A percentile compares a stretch with the other conserved stretches of the same genome.
phyloP scores from a whole-genome alignment of 2,888 invertebrate genomes.

The Amiota minor region DNA sequence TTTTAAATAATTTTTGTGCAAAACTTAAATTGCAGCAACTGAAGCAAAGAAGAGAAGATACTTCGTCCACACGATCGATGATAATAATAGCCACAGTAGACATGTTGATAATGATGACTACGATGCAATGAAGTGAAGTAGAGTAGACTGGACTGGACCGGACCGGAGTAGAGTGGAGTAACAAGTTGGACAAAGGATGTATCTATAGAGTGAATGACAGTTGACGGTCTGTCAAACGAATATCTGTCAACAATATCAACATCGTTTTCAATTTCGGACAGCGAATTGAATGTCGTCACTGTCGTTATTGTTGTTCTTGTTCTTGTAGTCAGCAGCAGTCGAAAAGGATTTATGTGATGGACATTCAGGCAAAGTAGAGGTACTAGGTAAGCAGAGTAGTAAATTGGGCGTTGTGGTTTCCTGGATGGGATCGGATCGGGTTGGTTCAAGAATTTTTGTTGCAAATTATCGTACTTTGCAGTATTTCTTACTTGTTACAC shows the following conservation, averaged over 20 bases:
- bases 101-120: conserved; percentile 29
- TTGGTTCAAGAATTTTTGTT: conserved; percentile 46
- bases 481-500: conserved; percentile 62
- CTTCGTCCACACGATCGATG: conserved; percentile 25
- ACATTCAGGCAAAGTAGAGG: neutral
- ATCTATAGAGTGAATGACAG: conserved; percentile 49
- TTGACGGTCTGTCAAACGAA: conserved; percentile 65
- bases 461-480: conserved; percentile 63
- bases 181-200: neutral
- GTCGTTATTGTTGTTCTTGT: neutral
- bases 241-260: conserved; percentile 56
- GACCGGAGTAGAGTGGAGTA: neutral
- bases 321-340: conserved; percentile 7
- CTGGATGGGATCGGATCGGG: conserved; percentile 30
- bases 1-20: conserved; percentile 22
- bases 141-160: neutral
- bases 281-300: conserved; percentile 21
- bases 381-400: neutral
- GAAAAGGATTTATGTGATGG: conserved; percentile 29
- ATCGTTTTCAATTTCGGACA: conserved; percentile 31
- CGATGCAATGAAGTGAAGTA: conserved; percentile 18
- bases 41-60: neutral
- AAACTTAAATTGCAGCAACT: conserved; percentile 39
- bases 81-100: conserved; percentile 36
- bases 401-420: conserved; percentile 3